Conservation (phyloP, 2,113 vertebrate species). For the Jaculus jaculus region DNA sequence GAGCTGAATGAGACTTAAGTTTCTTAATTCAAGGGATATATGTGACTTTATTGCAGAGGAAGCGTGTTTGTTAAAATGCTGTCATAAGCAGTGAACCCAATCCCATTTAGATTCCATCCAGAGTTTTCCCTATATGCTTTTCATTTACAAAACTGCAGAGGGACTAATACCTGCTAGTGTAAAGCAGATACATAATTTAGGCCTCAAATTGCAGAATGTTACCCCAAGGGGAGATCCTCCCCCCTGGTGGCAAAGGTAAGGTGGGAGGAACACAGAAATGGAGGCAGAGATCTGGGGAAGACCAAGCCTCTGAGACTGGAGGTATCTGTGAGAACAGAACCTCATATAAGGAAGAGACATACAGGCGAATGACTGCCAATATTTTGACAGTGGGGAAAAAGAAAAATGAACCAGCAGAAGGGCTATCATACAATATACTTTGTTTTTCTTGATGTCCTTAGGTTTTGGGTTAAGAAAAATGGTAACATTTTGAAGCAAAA, state of each 20-base stretch:
- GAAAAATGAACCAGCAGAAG: neutral
- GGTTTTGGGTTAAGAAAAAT: neutral
- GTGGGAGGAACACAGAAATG: neutral
- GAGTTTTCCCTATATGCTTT: slow-evolving; percentile 9
- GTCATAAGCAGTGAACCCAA: neutral
- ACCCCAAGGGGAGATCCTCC: neutral
- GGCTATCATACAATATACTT: neutral
- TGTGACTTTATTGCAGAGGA: neutral
- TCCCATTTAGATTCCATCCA: slow-evolving; percentile 19
- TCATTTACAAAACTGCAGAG: slow-evolving; percentile 40
- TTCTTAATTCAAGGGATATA: slow-evolving; percentile 20
- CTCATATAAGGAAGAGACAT: neutral
- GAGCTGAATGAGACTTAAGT: slow-evolving; percentile 38
- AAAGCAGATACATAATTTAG: slow-evolving; percentile 14
- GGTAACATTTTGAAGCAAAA: slow-evolving; percentile 5
- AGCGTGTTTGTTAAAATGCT: slow-evolving; percentile 12
- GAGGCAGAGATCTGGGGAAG: neutral
- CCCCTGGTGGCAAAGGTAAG: neutral
- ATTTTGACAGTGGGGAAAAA: neutral
- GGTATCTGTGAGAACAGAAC: accelerated
- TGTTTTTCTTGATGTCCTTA: neutral
- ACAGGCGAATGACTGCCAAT: neutral
- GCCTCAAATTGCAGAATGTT: slow-evolving; percentile 18
- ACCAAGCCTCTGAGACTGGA: accelerated
- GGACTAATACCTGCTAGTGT: neutral